Conservation (phyloP, 2,888 invertebrate genomes). For the Homarus gammarus region DNA sequence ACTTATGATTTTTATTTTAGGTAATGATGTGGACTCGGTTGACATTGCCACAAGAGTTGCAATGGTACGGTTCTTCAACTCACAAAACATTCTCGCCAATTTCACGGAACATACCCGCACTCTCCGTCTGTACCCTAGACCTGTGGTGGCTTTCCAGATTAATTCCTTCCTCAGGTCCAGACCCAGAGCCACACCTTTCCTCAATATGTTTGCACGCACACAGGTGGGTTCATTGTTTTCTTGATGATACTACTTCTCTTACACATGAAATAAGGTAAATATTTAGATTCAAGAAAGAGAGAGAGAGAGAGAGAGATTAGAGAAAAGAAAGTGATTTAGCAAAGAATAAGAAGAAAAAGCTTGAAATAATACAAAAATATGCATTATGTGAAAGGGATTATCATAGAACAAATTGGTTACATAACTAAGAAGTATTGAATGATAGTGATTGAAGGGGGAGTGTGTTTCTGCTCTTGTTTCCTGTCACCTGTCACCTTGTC, state of each 20-base stretch:
- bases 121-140: conserved; percentile 95
- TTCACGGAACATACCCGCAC: conserved; percentile 99
- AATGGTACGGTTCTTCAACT: conserved; percentile 99
- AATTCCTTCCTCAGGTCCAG: conserved; percentile 97
- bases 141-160: conserved; percentile 99
- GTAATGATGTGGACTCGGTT: conserved; percentile 97
- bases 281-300: too few relatives aligned
- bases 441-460: too few relatives aligned
- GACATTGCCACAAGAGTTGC: conserved; percentile 98
- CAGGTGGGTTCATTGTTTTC: conserved; percentile 83
- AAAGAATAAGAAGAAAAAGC: too few relatives aligned
- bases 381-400: too few relatives aligned
- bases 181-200: conserved; percentile 89
- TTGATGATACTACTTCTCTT: neutral
- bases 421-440: too few relatives aligned
- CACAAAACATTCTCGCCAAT: conserved; percentile 96
- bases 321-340: too few relatives aligned
- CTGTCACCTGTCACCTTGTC: too few relatives aligned
- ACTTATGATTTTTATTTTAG: conserved; percentile 25
- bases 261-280: too few relatives aligned
- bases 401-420: too few relatives aligned
- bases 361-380: too few relatives aligned
- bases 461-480: too few relatives aligned
- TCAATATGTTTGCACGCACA: conserved; percentile 94
- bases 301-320: too few relatives aligned